Evolutionary conservation across 2,113 vertebrate species (phyloP), one percentile per base, ranked within the genome.

Genomic region (Accipiter virgatus): DNA sequence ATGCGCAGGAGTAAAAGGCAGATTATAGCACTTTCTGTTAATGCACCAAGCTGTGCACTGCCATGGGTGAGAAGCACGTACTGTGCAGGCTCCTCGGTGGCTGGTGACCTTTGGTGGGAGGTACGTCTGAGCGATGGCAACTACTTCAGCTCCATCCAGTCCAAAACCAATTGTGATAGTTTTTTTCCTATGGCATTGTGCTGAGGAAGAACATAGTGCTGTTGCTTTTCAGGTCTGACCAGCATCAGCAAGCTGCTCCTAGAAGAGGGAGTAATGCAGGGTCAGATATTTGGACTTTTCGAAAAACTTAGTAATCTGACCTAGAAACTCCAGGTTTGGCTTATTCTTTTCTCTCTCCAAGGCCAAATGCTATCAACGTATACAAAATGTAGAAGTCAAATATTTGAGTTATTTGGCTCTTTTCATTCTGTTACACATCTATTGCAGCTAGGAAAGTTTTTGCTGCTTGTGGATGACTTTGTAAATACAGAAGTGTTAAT

Each of bases 11-110:
- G 23, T 45, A 27, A 78, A 59, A 85, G 56, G 66, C 40, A 59
- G 61, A 42, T 59, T 11, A 32, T 32, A 47, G 56, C 11, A 68
- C 80, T 95, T 94, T 75, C 66, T 31, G 4, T 38, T 50, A 58
- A 16, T 0, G 0, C 36, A 36, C 43, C 0, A 3, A 26, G 56
- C 67, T 61, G 63, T 0, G 22, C 80, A 43, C 22, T 82, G 82
- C 62, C 4, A 1, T 13, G 70, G 22, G 23, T 1, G 9, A 91
- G 71, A 13, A 88, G 16, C 18, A 18, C 0, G 0, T n/a, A 13
- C 18, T 11, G 58, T 20, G 23, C 31, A 17, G 62, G 80, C 75
- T 95, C 22, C 72, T 86, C 0, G 0, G 36, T 43, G 83, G 34
- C 86, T 94, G 86, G 26, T 88, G 91, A 81, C 75, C 58, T 96